Evolutionary conservation across 2,888 invertebrate genomes (phyloP), one percentile per base, ranked within the genome.

Genomic region (Graphium colonna): DNA sequence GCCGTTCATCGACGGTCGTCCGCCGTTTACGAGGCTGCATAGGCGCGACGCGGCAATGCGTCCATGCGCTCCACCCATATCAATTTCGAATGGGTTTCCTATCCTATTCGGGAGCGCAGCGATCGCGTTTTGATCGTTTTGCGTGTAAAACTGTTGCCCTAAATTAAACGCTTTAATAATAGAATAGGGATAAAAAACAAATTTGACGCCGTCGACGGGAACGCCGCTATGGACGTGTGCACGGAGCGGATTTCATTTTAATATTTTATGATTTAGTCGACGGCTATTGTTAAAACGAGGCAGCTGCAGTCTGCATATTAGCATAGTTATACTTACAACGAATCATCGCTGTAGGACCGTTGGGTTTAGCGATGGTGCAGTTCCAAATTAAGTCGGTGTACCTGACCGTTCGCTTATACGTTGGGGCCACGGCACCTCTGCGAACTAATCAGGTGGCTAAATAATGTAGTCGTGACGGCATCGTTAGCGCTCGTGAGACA

Each of bases 81-180:
- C 87, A 89, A 89, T 89, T 87, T 86, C 87, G 74, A 86, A 87
- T 88, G 82, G 86, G 85, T 84, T 86, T 79, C 83, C 84, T 84
- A 86, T 87, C 83, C 84, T 82, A 86, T 86, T 82, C 81, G 82
- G 63, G 77, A 74, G 63, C 75, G 73, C 78, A 74, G 75, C 83
- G 82, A 86, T 86, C 86, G 83, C 78, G 78, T 86, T 87, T 82
- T 85, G 81, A 84, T 82, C 83, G 86, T 87, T 88, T 87, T 85
- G 77, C 79, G 73, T 79, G 84, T 84, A 83, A 86, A 87, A 86
- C 83, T 82, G 83, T 81, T 84, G 79, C 79, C 84, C 86, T 82
- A 88, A 88, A 87, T 86, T 86, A 87, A 87, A 87, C 80, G 81
- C 69, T 86, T 87, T 83, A 87, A 86, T 87, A 87, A 86, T 87